Evolutionary conservation across 1,140 invertebrate species (phyloP).

Genomic region (Trachymyrmex septentrionalis): DNA sequence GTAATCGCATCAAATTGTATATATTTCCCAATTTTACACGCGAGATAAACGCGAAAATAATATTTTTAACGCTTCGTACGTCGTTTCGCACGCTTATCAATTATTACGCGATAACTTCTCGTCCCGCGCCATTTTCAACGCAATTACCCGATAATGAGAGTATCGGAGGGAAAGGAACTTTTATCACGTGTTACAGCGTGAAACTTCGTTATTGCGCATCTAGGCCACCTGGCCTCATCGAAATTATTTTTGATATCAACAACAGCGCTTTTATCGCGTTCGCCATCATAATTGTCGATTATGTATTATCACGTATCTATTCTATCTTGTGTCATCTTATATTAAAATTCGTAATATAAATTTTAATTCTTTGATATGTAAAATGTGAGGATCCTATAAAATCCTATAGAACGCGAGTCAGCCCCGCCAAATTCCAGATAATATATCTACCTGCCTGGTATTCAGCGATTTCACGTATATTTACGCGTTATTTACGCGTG

Average conservation of each 20-base stretch:
- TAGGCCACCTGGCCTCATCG: conserved; percentile 17
- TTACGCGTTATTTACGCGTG: conserved; percentile 25
- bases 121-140: conserved; percentile 25
- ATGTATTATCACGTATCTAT: not conserved
- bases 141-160: conserved; percentile 55
- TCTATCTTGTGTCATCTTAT: not conserved
- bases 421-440: not conserved
- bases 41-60: conserved; percentile 4
- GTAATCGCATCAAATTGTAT: not conserved
- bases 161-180: conserved; percentile 46
- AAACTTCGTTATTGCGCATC: conserved; percentile 53
- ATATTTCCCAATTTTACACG: conserved; percentile 16
- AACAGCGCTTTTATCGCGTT: not conserved
- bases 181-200: conserved; percentile 45
- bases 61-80: conserved; percentile 6
- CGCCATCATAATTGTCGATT: not conserved
- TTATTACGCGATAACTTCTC: conserved; percentile 34
- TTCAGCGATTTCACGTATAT: conserved; percentile 23
- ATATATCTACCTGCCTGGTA: not conserved
- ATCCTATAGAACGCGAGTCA: not conserved
- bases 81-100: conserved; percentile 23
- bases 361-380: not conserved
- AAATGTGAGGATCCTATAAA: not conserved
- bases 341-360: conserved; percentile 26
- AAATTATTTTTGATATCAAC: conserved; percentile 44